Conservation (phyloP, 2,888 invertebrate species). For the Agrotis segetum region DNA sequence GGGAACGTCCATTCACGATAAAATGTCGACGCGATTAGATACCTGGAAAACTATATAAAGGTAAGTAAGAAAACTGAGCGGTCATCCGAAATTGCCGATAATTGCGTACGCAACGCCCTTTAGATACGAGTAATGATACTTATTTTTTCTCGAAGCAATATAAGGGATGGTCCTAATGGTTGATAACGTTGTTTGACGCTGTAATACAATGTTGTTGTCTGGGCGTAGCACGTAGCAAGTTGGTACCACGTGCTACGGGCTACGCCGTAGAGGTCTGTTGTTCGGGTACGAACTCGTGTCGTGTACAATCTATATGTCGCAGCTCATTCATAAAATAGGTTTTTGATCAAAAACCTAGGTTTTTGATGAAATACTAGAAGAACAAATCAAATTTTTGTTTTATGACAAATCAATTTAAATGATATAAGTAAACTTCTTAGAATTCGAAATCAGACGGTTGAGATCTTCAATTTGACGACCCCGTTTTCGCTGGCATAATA, state of each 20-base stretch:
- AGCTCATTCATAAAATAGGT: no score
- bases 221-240: slow-evolving; percentile 36
- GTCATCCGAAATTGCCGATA: slow-evolving; percentile 29
- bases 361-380: no score
- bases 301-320: no score
- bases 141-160: slow-evolving; percentile 16
- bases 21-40: slow-evolving; percentile 26
- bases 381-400: no score
- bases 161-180: slow-evolving; percentile 17
- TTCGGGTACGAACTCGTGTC: no score
- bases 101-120: slow-evolving; percentile 31
- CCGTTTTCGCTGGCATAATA: no score
- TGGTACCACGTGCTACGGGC: slow-evolving; percentile 22
- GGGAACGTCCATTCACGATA: slow-evolving; percentile 32
- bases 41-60: slow-evolving; percentile 30
- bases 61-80: slow-evolving; percentile 32
- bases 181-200: slow-evolving; percentile 18
- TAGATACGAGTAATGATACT: slow-evolving; percentile 2
- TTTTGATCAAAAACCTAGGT: no score
- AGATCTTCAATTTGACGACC: no score
- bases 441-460: no score
- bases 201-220: slow-evolving; percentile 26
- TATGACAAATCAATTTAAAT: no score
- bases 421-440: no score
- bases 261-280: slow-evolving; percentile 45